These are phyloP conservation scores for Rostratula benghalensis DNA, from an alignment of 2,113 vertebrate species.

Conservation along the genomic window DNA sequence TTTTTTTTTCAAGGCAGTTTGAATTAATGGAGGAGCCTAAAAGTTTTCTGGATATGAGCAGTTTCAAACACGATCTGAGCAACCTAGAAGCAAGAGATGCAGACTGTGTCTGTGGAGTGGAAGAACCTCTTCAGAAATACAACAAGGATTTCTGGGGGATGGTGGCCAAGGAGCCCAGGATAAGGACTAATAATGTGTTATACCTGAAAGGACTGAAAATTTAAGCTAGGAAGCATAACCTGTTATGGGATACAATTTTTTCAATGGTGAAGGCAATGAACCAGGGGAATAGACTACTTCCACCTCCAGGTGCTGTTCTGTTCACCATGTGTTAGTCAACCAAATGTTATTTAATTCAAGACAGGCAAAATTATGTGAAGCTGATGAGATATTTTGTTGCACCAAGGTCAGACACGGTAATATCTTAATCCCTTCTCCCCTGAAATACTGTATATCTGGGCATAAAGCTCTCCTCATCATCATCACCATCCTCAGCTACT, in stretches of 20 bases:
- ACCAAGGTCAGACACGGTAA: background rate
- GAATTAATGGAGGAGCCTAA: background rate
- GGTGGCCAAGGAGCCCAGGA: background rate
- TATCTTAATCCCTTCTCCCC: background rate
- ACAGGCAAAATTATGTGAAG: background rate
- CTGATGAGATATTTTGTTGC: background rate
- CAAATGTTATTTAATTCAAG: background rate
- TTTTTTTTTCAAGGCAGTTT: background rate
- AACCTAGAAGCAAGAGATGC: background rate
- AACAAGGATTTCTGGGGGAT: background rate
- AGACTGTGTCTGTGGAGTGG: rapidly evolving
- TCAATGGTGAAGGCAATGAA: background rate
- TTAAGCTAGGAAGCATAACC: background rate
- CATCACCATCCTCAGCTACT: background rate
- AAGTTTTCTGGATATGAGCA: background rate
- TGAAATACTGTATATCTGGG: background rate
- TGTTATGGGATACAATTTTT: background rate
- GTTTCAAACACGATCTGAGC: background rate
- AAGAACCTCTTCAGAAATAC: background rate
- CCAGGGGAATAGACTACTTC: background rate
- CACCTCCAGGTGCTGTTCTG: background rate
- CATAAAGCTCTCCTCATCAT: background rate
- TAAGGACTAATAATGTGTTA: background rate
- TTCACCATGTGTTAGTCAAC: background rate
- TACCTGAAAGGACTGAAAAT: background rate